Percentiles rank a stretch among this genome's conserved stretches.
phyloP scores from a whole-genome alignment of 2,113 vertebrate genomes.

The Enhydra lutris region DNA sequence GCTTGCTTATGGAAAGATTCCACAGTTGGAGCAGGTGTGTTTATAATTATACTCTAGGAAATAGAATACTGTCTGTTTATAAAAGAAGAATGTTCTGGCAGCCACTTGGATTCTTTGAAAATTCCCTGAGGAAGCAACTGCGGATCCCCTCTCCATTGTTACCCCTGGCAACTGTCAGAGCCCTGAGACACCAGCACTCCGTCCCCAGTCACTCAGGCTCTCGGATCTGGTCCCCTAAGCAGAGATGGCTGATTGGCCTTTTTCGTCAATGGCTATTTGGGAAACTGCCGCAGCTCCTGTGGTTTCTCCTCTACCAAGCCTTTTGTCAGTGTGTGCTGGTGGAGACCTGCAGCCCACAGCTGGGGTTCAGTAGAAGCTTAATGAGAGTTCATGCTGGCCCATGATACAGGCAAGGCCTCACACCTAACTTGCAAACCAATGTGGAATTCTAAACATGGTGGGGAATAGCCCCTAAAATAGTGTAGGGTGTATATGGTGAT shows the following conservation, averaged over 20 bases:
- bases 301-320: not conserved
- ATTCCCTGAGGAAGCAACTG: slow-evolving; percentile 67
- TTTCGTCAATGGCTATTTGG: not conserved
- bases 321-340: not conserved
- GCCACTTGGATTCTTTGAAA: slow-evolving; percentile 55
- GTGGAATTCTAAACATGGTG: not conserved
- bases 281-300: not conserved
- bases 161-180: not conserved
- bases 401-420: not conserved
- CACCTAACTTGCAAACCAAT: not conserved
- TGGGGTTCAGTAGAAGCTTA: not conserved
- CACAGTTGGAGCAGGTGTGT: slow-evolving; percentile 78
- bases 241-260: slow-evolving; percentile 14
- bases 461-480: not conserved
- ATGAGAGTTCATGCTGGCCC: not conserved
- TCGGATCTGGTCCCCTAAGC: not conserved
- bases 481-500: accelerated
- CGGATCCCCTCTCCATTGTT: slow-evolving; percentile 26
- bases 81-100: slow-evolving; percentile 58
- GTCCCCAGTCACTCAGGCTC: not conserved
- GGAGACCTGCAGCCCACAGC: not conserved
- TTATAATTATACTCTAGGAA: slow-evolving; percentile 71
- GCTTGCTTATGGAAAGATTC: slow-evolving; percentile 72
- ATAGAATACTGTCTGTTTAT: slow-evolving; percentile 60
- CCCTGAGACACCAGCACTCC: not conserved